Base-by-base conservation (phyloP, 1,140 invertebrate species). In the Papilio aristodemus region DNA sequence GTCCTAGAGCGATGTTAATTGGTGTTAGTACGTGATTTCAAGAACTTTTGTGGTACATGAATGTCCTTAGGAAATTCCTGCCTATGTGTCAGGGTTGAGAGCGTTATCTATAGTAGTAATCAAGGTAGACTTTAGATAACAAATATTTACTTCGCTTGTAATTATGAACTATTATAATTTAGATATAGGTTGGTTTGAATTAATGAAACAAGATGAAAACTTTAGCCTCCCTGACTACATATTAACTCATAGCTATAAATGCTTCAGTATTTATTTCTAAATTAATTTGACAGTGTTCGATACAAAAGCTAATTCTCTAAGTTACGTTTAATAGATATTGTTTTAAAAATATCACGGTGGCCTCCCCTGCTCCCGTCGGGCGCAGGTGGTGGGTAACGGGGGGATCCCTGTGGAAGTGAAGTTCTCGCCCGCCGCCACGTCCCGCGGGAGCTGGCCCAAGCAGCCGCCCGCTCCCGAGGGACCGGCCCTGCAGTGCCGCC, bases 291-390 rank as follows among this genome's bases (percentile, higher is more conserved):
- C 32, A 58, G 25, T 58, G 1, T 64, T 43, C 6, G 39, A 27
- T 43, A 64, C 62, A 14, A 64, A 64, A 66, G 63, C 63, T 46
- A 66, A 66, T 50, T 50, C 22, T 62, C 25, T 46, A 54, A 71
- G 67, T 70, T 41, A 68, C 43, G 57, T 54, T 68, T 78, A 75
- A 81, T 72, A 79, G 81, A 84, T 80, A 84, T 81, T 85, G 81
- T 83, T 88, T n/a, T 82, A 87, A 90, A 89, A 90, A 89, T 84
- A 90, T 87, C 81, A 87, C 85, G 80, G 83, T 80, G 75, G 76
- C 78, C 77, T 83, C 82, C 77, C 78, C 78, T 69, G 75, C 70
- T 69, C 57, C 73, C 62, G 72, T 70, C 63, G 63, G 75, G 71
- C 67, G 73, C 74, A 71, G 77, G 77, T 73, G 73, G 77, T 75